These are phyloP conservation scores for Channa striata DNA, from an alignment of 2,797 vertebrate species.

Conservation along the genomic window DNA sequence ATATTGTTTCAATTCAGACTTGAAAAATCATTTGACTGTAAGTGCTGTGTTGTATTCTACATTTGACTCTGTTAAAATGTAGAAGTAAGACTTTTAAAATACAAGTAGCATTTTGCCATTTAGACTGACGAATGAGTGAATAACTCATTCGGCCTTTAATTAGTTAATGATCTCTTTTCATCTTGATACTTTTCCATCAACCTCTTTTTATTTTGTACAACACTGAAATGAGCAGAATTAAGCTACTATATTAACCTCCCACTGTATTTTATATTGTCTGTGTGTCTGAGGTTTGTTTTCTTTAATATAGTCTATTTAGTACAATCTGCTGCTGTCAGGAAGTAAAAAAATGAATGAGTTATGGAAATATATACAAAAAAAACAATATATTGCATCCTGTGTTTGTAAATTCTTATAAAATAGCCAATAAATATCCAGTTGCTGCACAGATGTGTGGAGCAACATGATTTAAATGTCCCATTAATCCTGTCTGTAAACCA, in stretches of 20 bases:
- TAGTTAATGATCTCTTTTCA: neutral
- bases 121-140: neutral
- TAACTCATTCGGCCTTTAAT: neutral
- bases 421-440: neutral
- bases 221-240: neutral
- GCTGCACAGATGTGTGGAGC: neutral
- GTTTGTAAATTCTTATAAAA: conserved; percentile 3
- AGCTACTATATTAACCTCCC: neutral
- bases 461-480: neutral
- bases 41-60: too few relatives aligned
- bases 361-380: neutral
- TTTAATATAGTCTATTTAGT: neutral
- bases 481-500: neutral
- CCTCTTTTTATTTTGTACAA: neutral
- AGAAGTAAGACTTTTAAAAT: too few relatives aligned
- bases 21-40: too few relatives aligned
- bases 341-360: neutral
- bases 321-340: neutral
- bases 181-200: neutral
- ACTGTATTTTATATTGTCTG: conserved; percentile 1
- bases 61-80: too few relatives aligned
- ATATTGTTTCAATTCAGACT: too few relatives aligned
- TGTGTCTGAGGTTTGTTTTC: neutral
- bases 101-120: neutral
- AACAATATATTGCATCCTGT: neutral